A percentile compares a stretch with the other conserved stretches of the same genome.
phyloP scores from a whole-genome alignment of 2,113 vertebrate species.

The Hipposideros armiger region DNA sequence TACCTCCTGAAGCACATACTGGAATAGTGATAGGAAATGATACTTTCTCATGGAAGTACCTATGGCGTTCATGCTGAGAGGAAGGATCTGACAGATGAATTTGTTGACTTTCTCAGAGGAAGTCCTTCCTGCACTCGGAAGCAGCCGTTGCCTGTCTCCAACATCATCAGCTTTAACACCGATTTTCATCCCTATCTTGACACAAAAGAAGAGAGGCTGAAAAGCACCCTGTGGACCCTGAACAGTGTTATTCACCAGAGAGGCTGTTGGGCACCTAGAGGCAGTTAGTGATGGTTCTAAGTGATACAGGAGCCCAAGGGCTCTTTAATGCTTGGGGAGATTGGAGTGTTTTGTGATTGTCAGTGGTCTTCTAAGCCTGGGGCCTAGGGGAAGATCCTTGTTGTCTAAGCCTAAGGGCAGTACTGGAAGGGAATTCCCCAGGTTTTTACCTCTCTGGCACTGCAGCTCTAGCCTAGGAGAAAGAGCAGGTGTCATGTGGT shows the following conservation, averaged over 20 bases:
- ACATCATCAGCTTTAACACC: not conserved
- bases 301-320: not conserved
- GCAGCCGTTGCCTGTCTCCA: not conserved
- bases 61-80: not conserved
- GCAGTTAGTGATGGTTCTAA: not conserved
- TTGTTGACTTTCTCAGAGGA: not conserved
- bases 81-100: not conserved
- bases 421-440: not conserved
- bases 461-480: not conserved
- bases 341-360: not conserved
- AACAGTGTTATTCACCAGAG: not conserved
- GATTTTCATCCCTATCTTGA: not conserved
- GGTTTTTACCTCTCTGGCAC: not conserved
- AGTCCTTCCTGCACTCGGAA: not conserved
- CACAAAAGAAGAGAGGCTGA: not conserved
- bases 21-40: not conserved
- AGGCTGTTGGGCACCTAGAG: not conserved
- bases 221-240: not conserved
- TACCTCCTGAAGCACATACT: not conserved
- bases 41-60: not conserved
- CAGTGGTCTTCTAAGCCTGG: not conserved
- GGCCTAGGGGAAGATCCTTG: not conserved
- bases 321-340: not conserved
- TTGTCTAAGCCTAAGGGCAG: not conserved
- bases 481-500: not conserved